A percentile compares a stretch with the other conserved stretches of the same genome.
Conservation (phyloP, 2,113 vertebrate genomes). For the Alectura lathami region DNA sequence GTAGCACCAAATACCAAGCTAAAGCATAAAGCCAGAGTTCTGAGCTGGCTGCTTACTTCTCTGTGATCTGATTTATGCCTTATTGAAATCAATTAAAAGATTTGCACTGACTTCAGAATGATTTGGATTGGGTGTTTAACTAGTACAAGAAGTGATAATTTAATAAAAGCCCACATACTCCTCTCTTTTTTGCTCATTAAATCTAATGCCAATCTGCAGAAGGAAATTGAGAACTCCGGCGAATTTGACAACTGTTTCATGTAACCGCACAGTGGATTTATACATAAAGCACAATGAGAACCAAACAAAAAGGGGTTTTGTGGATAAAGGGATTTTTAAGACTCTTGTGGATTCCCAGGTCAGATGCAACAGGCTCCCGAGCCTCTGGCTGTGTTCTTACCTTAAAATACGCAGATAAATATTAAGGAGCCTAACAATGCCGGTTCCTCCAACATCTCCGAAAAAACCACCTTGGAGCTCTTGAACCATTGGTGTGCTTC, state of each 20-base stretch:
- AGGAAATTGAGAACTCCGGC: constrained; percentile 68
- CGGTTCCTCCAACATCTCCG: neutral
- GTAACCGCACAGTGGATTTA: constrained; percentile 36
- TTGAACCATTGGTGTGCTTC: neutral
- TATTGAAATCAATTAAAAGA: constrained; percentile 62
- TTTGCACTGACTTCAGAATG: constrained; percentile 37
- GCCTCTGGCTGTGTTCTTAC: neutral
- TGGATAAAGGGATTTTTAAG: neutral
- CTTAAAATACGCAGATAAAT: neutral
- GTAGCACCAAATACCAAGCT: constrained; percentile 57
- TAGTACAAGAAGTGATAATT: constrained; percentile 54
- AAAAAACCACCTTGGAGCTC: neutral
- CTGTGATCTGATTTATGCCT: constrained; percentile 43
- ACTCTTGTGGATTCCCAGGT: neutral
- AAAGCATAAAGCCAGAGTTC: constrained; percentile 65
- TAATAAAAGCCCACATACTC: constrained; percentile 71
- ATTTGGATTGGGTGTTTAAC: constrained; percentile 38
- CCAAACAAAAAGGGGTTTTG: neutral
- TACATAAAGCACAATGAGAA: constrained; percentile 54
- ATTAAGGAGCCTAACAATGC: neutral
- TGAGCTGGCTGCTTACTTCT: constrained; percentile 46
- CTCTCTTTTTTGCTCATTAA: constrained; percentile 60
- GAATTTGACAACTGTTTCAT: constrained; percentile 66
- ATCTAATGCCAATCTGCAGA: constrained; percentile 68
- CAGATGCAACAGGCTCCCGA: neutral